phyloP scores from a whole-genome alignment of 23 tunicate genomes.

The Diplosoma virens region DNA sequence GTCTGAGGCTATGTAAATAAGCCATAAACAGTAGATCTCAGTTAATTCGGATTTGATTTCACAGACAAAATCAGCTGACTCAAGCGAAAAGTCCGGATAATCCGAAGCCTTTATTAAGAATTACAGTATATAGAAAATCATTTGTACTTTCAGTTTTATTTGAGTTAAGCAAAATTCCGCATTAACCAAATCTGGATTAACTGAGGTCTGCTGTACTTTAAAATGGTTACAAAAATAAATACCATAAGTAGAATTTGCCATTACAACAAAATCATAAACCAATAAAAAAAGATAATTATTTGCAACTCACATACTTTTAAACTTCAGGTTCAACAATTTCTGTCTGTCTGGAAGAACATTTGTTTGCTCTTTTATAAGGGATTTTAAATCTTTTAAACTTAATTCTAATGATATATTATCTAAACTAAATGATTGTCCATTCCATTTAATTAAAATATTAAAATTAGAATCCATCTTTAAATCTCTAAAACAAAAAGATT shows the following conservation, averaged over 20 bases:
- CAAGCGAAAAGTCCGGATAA: too few species aligned
- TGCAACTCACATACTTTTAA: constrained; percentile 44
- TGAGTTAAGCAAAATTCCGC: too few species aligned
- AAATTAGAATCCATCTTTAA: constrained; percentile 9
- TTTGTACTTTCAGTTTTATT: too few species aligned
- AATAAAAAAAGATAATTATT: neutral
- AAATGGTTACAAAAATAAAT: too few species aligned
- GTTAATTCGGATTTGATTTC: too few species aligned
- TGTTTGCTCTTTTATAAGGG: constrained; percentile 44
- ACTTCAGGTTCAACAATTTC: constrained; percentile 72
- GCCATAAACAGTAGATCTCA: too few species aligned
- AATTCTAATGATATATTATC: constrained; percentile 1
- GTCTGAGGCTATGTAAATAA: neutral
- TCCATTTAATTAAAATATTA: constrained; percentile 75
- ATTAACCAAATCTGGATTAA: too few species aligned
- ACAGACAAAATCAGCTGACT: too few species aligned
- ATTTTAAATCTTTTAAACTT: constrained; percentile 60
- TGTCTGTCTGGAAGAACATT: constrained; percentile 73
- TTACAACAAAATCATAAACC: constrained; percentile 4
- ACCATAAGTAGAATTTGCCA: too few species aligned
- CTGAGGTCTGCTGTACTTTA: too few species aligned
- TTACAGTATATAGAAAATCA: too few species aligned
- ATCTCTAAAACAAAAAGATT: neutral
- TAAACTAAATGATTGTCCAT: constrained; percentile 38
- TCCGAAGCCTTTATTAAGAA: too few species aligned